These are phyloP conservation scores for Callithrix jacchus DNA, from an alignment of 2,113 vertebrate genomes.

Conservation along the genomic window DNA sequence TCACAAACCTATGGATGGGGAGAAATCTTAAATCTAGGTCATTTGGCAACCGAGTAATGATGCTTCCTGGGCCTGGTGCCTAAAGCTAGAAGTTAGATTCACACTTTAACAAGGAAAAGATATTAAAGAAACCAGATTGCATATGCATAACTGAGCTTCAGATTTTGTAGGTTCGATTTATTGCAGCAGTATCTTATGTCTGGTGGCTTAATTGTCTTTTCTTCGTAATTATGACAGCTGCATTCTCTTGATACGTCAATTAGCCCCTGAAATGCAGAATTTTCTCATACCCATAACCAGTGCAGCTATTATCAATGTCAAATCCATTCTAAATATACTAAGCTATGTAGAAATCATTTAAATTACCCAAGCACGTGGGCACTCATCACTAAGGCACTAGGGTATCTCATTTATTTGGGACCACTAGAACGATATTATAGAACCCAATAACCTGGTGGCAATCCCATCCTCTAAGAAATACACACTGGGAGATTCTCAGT, in stretches of 20 bases:
- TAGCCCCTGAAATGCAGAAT: conserved; percentile 16
- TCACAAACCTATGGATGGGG: not conserved
- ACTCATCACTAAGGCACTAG: not conserved
- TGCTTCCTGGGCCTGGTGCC: not conserved
- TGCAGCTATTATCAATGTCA: not conserved
- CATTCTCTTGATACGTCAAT: conserved; percentile 30
- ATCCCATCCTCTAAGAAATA: not conserved
- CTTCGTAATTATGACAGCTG: conserved; percentile 36
- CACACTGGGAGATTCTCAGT: not conserved
- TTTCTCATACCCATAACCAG: not conserved
- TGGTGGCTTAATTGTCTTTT: conserved; percentile 10
- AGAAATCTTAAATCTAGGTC: conserved; percentile 31
- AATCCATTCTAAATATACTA: not conserved
- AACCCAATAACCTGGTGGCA: not conserved
- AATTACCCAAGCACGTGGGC: not conserved
- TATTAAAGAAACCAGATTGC: not conserved
- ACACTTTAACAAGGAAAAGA: not conserved
- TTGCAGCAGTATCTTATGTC: not conserved
- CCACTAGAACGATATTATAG: not conserved
- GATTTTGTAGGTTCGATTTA: not conserved
- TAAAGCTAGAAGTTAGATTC: conserved; percentile 19
- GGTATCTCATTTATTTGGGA: not conserved
- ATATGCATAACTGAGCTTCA: not conserved
- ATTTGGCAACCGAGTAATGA: conserved; percentile 22
- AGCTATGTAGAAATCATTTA: not conserved